Evolutionary conservation across 2,888 invertebrate species (phyloP).

Genomic region (Ptychoptera contaminata): DNA sequence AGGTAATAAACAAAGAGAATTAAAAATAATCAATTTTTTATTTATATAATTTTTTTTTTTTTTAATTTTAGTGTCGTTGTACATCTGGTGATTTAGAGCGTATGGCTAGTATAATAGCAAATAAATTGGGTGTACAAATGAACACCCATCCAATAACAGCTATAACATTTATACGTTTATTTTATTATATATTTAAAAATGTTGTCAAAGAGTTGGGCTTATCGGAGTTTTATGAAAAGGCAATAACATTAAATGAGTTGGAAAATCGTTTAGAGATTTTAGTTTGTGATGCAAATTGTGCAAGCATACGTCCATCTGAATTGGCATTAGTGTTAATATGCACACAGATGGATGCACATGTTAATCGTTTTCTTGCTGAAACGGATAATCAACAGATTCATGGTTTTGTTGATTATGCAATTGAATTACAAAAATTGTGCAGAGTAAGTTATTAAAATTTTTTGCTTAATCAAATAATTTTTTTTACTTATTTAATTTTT

Average conservation of each 20-base stretch:
- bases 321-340: slow-evolving; percentile 64
- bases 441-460: slow-evolving; percentile 35
- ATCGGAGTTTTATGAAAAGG: slow-evolving; percentile 35
- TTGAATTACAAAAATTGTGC: slow-evolving; percentile 54
- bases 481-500: slow-evolving; percentile 9
- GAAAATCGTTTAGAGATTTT: slow-evolving; percentile 57
- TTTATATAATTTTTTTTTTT: slow-evolving; percentile 12
- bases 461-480: not conserved
- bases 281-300: slow-evolving; percentile 57
- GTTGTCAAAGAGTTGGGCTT: slow-evolving; percentile 37
- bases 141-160: slow-evolving; percentile 43
- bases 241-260: slow-evolving; percentile 42
- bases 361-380: slow-evolving; percentile 23
- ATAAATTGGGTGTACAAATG: slow-evolving; percentile 53
- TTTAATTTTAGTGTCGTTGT: slow-evolving; percentile 61
- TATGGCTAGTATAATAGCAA: slow-evolving; percentile 68
- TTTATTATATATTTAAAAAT: slow-evolving; percentile 43
- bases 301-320: slow-evolving; percentile 55
- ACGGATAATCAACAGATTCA: slow-evolving; percentile 37
- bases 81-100: slow-evolving; percentile 69
- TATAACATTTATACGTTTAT: slow-evolving; percentile 51
- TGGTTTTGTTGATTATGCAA: slow-evolving; percentile 51
- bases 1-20: slow-evolving; percentile 18
- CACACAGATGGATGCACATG: slow-evolving; percentile 45
- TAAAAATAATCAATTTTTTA: not conserved